phyloP scores from a whole-genome alignment of 2,113 vertebrate species.

The Solenodon paradoxus region DNA sequence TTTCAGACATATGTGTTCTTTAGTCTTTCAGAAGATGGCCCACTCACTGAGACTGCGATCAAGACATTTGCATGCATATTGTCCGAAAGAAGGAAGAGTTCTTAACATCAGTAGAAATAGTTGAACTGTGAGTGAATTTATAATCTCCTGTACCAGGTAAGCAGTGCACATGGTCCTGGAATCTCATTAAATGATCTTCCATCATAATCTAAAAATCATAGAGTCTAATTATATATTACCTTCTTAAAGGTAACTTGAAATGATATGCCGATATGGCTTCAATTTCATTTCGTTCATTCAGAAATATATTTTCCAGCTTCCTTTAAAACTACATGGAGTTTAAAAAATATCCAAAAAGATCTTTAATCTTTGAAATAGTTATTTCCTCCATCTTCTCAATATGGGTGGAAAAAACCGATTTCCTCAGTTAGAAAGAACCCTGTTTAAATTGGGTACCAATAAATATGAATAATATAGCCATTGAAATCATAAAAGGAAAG shows the following conservation, averaged over 20 bases:
- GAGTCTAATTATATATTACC: not conserved
- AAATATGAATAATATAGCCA: not conserved
- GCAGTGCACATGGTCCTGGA: not conserved
- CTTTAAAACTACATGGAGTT: not conserved
- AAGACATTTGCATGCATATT: not conserved
- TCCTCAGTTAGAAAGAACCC: not conserved
- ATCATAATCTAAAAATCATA: not conserved
- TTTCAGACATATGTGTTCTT: not conserved
- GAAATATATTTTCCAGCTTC: not conserved
- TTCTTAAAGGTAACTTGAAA: not conserved
- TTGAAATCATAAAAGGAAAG: not conserved
- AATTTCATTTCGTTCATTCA: not conserved
- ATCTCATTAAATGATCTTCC: not conserved
- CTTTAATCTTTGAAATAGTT: not conserved
- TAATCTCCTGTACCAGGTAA: not conserved
- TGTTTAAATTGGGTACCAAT: not conserved
- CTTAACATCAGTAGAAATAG: not conserved
- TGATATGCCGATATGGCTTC: not conserved
- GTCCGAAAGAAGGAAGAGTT: not conserved
- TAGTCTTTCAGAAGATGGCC: not conserved
- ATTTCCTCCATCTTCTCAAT: not conserved
- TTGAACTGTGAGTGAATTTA: not conserved
- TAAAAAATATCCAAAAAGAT: not conserved
- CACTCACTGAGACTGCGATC: not conserved
- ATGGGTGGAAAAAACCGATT: not conserved